phyloP scores from a whole-genome alignment of 2,113 vertebrate species.

The Oceanites oceanicus region DNA sequence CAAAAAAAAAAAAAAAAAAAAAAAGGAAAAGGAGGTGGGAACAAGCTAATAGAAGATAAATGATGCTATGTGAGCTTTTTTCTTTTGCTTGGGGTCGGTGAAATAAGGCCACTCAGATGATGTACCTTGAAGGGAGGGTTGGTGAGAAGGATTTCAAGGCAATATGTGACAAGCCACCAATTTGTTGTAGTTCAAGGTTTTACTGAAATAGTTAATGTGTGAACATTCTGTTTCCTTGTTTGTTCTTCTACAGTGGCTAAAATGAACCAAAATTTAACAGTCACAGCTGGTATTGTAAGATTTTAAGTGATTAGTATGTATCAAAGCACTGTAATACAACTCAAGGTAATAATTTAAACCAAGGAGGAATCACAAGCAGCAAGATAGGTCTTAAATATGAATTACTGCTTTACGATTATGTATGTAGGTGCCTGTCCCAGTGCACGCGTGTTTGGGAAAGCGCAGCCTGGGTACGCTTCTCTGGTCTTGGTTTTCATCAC shows the following conservation, averaged over 20 bases:
- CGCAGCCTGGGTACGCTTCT: background rate
- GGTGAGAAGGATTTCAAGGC: background rate
- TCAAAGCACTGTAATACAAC: background rate
- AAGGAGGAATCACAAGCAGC: background rate
- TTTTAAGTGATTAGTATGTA: background rate
- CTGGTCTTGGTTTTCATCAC: background rate
- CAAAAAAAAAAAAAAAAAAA: background rate
- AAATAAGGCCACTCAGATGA: background rate
- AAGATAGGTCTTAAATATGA: background rate
- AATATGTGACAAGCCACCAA: background rate
- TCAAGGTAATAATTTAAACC: background rate
- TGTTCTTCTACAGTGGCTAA: background rate
- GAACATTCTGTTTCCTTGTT: background rate
- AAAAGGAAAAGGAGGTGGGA: background rate
- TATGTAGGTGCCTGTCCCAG: background rate
- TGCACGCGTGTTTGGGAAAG: background rate
- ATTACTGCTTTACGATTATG: background rate
- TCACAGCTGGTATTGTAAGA: accelerated
- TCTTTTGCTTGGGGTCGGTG: background rate
- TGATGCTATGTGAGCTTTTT: background rate
- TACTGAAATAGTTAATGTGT: background rate
- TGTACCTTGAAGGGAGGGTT: background rate
- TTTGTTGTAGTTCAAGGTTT: background rate
- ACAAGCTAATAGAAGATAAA: background rate
- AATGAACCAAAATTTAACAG: accelerated